Percentiles rank a stretch among this genome's conserved stretches.
Evolutionary conservation across 2,797 vertebrate species (phyloP).

Genomic region (Limosa lapponica): DNA sequence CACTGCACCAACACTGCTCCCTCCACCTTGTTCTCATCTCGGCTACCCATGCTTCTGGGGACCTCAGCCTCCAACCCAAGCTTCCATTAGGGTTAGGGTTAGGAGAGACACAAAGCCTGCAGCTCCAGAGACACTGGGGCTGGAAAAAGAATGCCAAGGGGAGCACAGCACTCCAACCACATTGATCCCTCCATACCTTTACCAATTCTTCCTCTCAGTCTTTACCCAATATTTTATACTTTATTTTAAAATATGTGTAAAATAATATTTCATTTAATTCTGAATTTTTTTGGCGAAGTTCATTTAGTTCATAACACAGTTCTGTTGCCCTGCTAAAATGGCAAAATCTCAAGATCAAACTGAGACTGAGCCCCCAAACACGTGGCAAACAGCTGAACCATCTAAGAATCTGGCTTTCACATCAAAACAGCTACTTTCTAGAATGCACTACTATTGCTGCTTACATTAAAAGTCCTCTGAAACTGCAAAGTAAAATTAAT

Average conservation of each 20-base stretch:
- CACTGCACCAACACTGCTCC: too few species aligned
- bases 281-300: background rate
- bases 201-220: background rate
- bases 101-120: too few species aligned
- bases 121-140: too few species aligned
- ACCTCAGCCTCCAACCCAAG: too few species aligned
- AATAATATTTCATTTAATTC: background rate
- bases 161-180: too few species aligned
- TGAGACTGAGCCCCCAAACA: background rate
- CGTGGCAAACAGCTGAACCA: background rate
- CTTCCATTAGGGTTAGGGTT: too few species aligned
- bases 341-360: background rate
- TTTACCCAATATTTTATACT: background rate
- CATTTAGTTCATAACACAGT: background rate
- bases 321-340: background rate
- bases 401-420: background rate
- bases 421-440: background rate
- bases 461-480: constrained; percentile 24
- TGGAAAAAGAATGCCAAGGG: too few species aligned
- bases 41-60: too few species aligned
- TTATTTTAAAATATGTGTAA: background rate
- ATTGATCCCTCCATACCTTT: background rate
- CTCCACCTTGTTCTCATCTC: too few species aligned
- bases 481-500: background rate
- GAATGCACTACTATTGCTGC: background rate